Base-by-base conservation (phyloP, 2,113 vertebrate species). In the Anarhynchus alexandrinus region DNA sequence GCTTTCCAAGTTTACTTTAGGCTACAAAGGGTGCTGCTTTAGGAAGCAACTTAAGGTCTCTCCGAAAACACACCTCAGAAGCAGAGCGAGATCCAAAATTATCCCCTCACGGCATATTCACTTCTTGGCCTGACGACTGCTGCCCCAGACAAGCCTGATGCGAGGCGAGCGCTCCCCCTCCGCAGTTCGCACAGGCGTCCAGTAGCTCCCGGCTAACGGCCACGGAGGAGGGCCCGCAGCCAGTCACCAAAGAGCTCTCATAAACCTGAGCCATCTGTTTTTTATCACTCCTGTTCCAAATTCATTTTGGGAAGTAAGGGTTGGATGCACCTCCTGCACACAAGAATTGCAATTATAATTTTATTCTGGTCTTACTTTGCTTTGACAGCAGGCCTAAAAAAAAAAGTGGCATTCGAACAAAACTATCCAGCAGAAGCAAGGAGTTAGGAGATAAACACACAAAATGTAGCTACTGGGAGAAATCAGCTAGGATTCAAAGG, bases 231-330 rank as follows among this genome's bases (percentile, higher is more conserved):
- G 80, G 80, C 49, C 64, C 29, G n/a, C 11, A 57, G 83, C 91
- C 93, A 88, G 80, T 25, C 32, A 34, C 78, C 88, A 67, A 22
- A 47, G 55, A 51, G 79, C 77, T 81, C 80, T 82, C 12, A 51
- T 16, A 69, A 88, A 86, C 84, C 88, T 77, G 79, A 82, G 82
- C 91, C 93, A 93, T 86, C 86, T 94, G 80, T 2, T 51, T 93
- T 91, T 77, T 65, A 86, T 84, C 93, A 61, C 81, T 89, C n/a
- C 47, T 6, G 43, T 51, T 90, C 95, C 93, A 96, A 91, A 92
- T 22, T 90, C 79, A 59, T 76, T 88, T 92, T 64, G 82, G 89
- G 79, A 95, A 92, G 86, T 22, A 73, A 47, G 83, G 87, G 66
- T 19, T 94, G 88, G 90, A 94, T 43, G 82, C 54, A 62, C 76